These are phyloP conservation scores for Mythimna lalbum DNA, from an alignment of 2,888 invertebrate genomes.

Conservation along the genomic window DNA sequence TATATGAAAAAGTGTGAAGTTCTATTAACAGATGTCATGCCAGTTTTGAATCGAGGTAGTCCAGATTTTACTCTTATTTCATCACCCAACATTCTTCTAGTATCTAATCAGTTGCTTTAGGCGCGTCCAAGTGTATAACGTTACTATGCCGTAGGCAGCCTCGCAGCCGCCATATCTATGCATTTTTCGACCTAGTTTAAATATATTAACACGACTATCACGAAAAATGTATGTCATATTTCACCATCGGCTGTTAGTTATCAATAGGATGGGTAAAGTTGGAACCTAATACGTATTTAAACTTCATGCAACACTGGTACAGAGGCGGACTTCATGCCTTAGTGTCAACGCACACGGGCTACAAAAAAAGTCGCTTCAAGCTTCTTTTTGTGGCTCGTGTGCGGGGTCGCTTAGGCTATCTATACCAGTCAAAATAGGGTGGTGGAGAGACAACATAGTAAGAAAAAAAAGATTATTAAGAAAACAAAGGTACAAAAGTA, in stretches of 20 bases:
- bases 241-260: conserved; percentile 40
- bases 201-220: conserved; percentile 44
- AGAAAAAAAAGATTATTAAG: no score
- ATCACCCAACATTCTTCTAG: conserved; percentile 18
- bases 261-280: conserved; percentile 6
- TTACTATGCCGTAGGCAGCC: neutral
- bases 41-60: neutral
- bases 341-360: no score
- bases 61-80: conserved; percentile 11
- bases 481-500: no score
- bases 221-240: conserved; percentile 44
- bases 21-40: neutral
- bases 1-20: neutral
- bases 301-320: no score
- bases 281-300: no score
- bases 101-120: conserved; percentile 38
- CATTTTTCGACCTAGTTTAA: conserved; percentile 47
- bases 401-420: no score
- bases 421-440: no score
- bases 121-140: conserved; percentile 11
- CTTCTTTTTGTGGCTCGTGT: no score
- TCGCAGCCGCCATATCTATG: conserved; percentile 28
- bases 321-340: no score
- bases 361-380: no score
- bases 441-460: no score